A percentile compares a stretch with the other conserved stretches of the same genome.
phyloP scores from a whole-genome alignment of 2,797 vertebrate species.

The Pipistrellus pygmaeus region DNA sequence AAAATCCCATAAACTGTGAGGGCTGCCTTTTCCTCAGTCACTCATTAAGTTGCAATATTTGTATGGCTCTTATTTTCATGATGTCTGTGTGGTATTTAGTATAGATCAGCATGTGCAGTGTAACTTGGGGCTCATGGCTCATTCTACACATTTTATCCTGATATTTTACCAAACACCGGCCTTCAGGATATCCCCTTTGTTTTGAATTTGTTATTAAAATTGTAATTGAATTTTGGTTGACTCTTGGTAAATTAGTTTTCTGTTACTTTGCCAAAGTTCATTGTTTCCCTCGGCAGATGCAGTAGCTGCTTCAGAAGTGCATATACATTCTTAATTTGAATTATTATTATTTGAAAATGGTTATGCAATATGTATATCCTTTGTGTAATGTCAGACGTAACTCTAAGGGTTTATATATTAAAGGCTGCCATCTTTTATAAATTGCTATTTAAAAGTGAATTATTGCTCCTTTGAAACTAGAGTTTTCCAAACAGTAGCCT shows the following conservation, averaged over 20 bases:
- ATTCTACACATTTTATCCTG: not conserved
- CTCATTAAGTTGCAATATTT: accelerated
- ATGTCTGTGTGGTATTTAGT: accelerated
- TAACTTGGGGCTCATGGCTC: not conserved
- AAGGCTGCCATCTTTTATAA: slow-evolving; percentile 51
- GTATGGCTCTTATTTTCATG: not conserved
- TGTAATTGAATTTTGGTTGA: slow-evolving; percentile 17
- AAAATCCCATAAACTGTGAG: accelerated
- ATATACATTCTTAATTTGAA: slow-evolving; percentile 64
- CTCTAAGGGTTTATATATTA: slow-evolving; percentile 44
- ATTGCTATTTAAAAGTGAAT: slow-evolving; percentile 71
- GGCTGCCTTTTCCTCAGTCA: not conserved
- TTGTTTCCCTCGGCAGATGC: slow-evolving; percentile 17
- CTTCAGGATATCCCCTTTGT: not conserved
- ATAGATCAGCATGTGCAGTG: not conserved
- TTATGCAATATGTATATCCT: slow-evolving; percentile 32
- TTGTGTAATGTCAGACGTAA: slow-evolving; percentile 53
- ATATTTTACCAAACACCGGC: not conserved
- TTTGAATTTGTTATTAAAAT: not conserved
- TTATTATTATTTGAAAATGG: slow-evolving; percentile 55
- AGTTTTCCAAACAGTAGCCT: slow-evolving; percentile 16
- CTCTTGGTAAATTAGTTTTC: slow-evolving; percentile 70
- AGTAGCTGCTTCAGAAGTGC: slow-evolving; percentile 41
- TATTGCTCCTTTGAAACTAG: slow-evolving; percentile 38
- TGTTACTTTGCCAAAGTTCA: slow-evolving; percentile 31